Conservation (phyloP, 64 coral and sea anemone species). For the Dendronephthya gigantea region DNA sequence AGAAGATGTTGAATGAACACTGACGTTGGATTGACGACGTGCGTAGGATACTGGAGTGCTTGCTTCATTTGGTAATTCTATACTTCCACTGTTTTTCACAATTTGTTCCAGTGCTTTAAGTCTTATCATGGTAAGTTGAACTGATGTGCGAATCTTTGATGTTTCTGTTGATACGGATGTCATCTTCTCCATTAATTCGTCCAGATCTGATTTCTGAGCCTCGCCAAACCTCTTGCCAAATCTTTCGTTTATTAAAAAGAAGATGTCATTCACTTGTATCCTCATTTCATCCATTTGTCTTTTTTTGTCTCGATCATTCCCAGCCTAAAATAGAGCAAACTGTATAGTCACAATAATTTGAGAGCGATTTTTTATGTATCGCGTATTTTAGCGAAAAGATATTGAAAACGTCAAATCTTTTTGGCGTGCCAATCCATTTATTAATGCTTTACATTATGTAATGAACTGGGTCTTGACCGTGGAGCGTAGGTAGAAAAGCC, state of each 20-base stretch:
- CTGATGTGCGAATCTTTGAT: constrained; percentile 4
- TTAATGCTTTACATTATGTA: too few relatives aligned
- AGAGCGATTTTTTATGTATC: too few relatives aligned
- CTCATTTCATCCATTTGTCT: constrained; percentile 13
- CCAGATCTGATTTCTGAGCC: neutral
- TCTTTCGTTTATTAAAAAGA: neutral
- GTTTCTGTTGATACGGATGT: neutral
- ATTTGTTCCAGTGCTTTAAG: constrained; percentile 6
- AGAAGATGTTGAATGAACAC: neutral
- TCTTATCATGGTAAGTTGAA: constrained; percentile 5
- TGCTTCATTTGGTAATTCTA: neutral
- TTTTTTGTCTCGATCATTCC: constrained; percentile 1
- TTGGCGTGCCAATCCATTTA: too few relatives aligned
- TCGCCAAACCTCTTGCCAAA: neutral
- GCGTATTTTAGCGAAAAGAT: too few relatives aligned
- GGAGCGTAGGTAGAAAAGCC: too few relatives aligned
- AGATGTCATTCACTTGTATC: constrained; percentile 1
- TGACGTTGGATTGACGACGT: neutral
- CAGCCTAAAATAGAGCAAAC: neutral
- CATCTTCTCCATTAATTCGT: constrained; percentile 1
- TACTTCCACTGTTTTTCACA: neutral
- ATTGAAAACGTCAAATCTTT: too few relatives aligned
- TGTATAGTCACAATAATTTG: too few relatives aligned
- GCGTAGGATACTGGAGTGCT: neutral
- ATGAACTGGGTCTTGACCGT: too few relatives aligned